Evolutionary conservation across 2,113 vertebrate species (phyloP).

Genomic region (Zootoca vivipara): DNA sequence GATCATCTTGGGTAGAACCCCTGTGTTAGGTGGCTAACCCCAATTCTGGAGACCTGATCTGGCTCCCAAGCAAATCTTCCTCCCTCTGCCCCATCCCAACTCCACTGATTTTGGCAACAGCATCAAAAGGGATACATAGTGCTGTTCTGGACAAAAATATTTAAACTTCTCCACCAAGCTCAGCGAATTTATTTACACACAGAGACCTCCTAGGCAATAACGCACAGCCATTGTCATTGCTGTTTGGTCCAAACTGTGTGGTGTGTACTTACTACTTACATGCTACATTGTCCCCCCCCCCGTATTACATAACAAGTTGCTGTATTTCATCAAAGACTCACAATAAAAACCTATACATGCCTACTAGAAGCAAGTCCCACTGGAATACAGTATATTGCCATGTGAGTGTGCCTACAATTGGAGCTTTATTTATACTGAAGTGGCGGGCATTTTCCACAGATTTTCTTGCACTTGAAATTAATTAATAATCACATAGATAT

Average conservation of each 20-base stretch:
- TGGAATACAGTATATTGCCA: too few relatives aligned
- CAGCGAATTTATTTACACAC: background rate
- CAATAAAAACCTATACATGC: too few relatives aligned
- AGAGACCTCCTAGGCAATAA: background rate
- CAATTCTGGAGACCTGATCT: too few relatives aligned
- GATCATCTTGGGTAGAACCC: background rate
- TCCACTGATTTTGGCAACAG: too few relatives aligned
- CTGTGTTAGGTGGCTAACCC: too few relatives aligned
- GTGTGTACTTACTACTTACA: too few relatives aligned
- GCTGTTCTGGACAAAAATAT: too few relatives aligned
- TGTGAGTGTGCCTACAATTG: background rate
- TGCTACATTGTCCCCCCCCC: background rate
- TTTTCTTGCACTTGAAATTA: background rate
- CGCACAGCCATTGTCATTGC: background rate
- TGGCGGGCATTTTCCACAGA: background rate
- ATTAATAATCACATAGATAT: background rate
- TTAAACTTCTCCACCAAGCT: too few relatives aligned
- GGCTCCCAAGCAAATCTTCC: too few relatives aligned
- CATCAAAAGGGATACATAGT: too few relatives aligned
- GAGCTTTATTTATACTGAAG: background rate
- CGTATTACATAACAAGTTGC: background rate
- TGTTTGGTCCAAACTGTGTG: too few relatives aligned
- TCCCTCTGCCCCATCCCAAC: too few relatives aligned
- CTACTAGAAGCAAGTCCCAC: background rate
- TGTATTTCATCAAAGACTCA: background rate